Conservation (phyloP, 2,888 invertebrate genomes). For the Drosophila mimetica region DNA sequence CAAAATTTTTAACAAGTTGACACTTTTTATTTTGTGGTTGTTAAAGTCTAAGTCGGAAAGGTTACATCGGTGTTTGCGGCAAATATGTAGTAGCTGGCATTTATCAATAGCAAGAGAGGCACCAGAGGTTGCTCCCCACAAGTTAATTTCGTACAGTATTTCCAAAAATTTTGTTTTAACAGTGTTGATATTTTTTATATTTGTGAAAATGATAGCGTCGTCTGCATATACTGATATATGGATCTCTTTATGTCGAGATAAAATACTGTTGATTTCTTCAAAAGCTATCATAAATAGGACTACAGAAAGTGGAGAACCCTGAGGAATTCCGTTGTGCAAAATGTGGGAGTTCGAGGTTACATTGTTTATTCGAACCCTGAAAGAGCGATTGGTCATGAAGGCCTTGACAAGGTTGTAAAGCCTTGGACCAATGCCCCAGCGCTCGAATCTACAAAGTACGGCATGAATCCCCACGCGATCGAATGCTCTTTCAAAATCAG, state of each 20-base stretch:
- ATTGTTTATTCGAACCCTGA: no score
- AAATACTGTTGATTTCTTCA: not conserved
- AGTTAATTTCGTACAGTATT: not conserved
- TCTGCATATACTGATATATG: not conserved
- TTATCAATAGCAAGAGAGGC: not conserved
- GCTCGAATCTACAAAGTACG: not conserved
- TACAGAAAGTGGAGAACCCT: no score
- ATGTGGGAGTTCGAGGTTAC: conserved; percentile 1
- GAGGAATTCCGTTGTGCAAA: not conserved
- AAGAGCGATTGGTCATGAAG: not conserved
- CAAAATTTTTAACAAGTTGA: not conserved
- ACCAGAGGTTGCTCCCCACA: conserved; percentile 2
- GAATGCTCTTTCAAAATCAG: not conserved
- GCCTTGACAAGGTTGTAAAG: not conserved
- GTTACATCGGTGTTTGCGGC: not conserved
- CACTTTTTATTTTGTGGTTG: not conserved
- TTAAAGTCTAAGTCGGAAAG: not conserved
- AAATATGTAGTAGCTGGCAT: not conserved
- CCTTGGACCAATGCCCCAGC: not conserved
- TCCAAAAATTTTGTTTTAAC: not conserved
- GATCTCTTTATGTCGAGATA: conserved; percentile 2
- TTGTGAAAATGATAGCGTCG: not conserved
- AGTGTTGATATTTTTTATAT: not conserved
- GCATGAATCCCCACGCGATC: not conserved
- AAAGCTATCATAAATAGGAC: conserved; percentile 1